Evolutionary conservation across 2,888 invertebrate species (phyloP).

Genomic region (Stomorhina lunata): DNA sequence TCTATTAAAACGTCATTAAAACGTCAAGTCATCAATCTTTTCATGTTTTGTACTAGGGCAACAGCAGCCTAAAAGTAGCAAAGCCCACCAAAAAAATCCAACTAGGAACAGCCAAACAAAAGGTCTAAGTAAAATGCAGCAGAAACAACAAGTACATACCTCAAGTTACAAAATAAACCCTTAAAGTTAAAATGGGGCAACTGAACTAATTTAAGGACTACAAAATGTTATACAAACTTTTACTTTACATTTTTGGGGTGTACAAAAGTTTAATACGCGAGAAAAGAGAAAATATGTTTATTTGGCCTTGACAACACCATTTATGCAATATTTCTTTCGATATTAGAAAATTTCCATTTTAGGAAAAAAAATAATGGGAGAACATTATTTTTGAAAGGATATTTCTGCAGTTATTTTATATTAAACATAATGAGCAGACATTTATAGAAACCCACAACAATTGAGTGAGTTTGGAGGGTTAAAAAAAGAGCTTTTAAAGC

Average conservation of each 20-base stretch:
- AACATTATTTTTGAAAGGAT: slow-evolving; percentile 12
- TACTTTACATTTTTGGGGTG: not conserved
- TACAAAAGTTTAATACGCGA: not conserved
- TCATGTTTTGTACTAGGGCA: slow-evolving; percentile 77
- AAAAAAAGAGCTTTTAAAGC: slow-evolving; percentile 7
- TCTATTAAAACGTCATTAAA: slow-evolving; percentile 78
- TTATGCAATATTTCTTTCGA: slow-evolving; percentile 54
- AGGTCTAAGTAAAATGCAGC: not conserved
- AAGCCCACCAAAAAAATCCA: slow-evolving; percentile 17
- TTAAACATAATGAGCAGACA: not conserved
- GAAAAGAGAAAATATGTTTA: not conserved
- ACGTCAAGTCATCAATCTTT: slow-evolving; percentile 80
- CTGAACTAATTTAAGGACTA: not conserved
- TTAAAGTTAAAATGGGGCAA: not conserved
- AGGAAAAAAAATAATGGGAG: slow-evolving; percentile 70
- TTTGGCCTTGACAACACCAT: slow-evolving; percentile 53
- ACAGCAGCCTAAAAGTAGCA: slow-evolving; percentile 69
- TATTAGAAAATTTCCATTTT: slow-evolving; percentile 78
- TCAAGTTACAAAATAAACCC: not conserved
- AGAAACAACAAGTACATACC: not conserved
- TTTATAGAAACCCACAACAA: not conserved
- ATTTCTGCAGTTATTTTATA: not conserved
- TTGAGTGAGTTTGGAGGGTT: slow-evolving; percentile 41
- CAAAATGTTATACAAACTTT: too few relatives aligned
- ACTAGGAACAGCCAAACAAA: not conserved